Percentiles rank a stretch among this genome's conserved stretches.
These are phyloP conservation scores for Paguma larvata DNA, from an alignment of 2,797 vertebrate species.

Conservation along the genomic window DNA sequence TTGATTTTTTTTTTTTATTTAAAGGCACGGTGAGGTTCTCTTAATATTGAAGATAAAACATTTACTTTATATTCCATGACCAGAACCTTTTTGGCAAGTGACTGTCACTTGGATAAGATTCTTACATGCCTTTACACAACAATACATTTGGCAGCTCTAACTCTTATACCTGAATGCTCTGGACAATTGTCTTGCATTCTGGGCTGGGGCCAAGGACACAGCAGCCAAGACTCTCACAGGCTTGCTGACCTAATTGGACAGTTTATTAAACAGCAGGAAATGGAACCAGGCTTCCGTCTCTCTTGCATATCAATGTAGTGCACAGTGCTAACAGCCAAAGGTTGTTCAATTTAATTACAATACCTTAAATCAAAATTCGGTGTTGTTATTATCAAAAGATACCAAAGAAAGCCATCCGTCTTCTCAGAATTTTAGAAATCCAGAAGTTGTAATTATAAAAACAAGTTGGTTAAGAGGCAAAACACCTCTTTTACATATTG, in stretches of 20 bases:
- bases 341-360: background rate
- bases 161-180: background rate
- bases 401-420: background rate
- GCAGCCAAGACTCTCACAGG: background rate
- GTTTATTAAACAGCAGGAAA: slow-evolving; percentile 64
- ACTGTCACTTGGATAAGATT: background rate
- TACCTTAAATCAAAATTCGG: slow-evolving; percentile 25
- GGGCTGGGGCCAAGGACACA: background rate
- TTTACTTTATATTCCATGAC: slow-evolving; percentile 1
- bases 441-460: background rate
- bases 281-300: background rate
- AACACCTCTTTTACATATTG: background rate
- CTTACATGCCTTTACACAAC: background rate
- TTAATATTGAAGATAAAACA: background rate
- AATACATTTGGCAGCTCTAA: background rate
- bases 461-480: slow-evolving; percentile 21
- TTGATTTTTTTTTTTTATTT: slow-evolving; percentile 51
- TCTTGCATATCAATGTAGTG: slow-evolving; percentile 44
- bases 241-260: slow-evolving; percentile 60
- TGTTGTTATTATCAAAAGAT: background rate
- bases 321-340: background rate
- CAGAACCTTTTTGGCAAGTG: slow-evolving; percentile 30
- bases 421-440: slow-evolving; percentile 43
- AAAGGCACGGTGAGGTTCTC: slow-evolving; percentile 76
- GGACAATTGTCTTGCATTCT: background rate